These are phyloP conservation scores for Pan paniscus DNA, from an alignment of 2,113 vertebrate species.

Conservation along the genomic window DNA sequence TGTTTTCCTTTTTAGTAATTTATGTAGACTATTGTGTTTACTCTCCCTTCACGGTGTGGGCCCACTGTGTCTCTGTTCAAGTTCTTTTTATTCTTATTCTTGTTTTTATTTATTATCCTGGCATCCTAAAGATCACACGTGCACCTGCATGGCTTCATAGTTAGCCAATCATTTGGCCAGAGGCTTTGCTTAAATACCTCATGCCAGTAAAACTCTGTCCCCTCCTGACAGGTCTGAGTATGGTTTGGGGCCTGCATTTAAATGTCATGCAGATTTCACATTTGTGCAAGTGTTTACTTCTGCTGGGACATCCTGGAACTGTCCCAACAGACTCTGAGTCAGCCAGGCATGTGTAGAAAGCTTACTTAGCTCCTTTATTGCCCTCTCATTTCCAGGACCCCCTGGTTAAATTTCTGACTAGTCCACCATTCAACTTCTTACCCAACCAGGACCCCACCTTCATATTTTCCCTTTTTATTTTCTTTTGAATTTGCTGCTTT, in stretches of 20 bases:
- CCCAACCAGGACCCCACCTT: not conserved
- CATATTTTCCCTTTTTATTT: not conserved
- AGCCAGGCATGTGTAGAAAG: not conserved
- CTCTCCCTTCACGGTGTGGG: not conserved
- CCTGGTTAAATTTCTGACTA: not conserved
- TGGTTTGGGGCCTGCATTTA: not conserved
- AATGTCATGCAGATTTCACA: not conserved
- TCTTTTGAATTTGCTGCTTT: not conserved
- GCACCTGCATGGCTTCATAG: not conserved
- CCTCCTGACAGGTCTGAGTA: not conserved
- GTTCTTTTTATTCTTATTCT: not conserved
- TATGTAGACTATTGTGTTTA: not conserved
- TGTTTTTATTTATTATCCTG: not conserved
- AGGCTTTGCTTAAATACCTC: not conserved
- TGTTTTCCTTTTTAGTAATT: not conserved
- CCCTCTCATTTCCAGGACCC: not conserved
- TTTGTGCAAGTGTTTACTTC: not conserved
- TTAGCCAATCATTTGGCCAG: not conserved
- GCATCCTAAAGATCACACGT: not conserved
- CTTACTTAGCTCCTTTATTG: rapidly evolving
- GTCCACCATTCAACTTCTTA: not conserved
- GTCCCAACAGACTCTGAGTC: too few species aligned
- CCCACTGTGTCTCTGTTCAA: not conserved
- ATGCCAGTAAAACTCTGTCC: not conserved
- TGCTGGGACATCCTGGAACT: not conserved